Evolutionary conservation across 2,888 invertebrate species (phyloP).

Genomic region (Orchesellides sinensis): DNA sequence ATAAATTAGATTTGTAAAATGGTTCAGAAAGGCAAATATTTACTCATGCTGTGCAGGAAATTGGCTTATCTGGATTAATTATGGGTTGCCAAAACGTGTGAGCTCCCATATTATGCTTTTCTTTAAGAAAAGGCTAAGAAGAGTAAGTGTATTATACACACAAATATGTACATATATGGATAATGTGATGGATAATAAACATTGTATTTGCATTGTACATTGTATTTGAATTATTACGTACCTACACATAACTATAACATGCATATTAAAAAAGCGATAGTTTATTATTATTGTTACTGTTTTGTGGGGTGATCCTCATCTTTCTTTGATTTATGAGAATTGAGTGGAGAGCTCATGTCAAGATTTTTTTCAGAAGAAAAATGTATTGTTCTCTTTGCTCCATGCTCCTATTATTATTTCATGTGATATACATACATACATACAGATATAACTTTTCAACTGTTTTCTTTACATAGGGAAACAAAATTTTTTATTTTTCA

Average conservation of each 20-base stretch:
- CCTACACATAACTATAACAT: no score
- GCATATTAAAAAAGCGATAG: conserved; percentile 36
- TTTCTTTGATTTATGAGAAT: conserved; percentile 56
- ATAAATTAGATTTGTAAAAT: conserved; percentile 67
- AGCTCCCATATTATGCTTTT: background rate
- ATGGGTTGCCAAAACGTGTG: conserved; percentile 68
- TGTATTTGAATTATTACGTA: conserved; percentile 28
- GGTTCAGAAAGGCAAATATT: conserved; percentile 69
- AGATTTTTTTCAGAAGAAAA: background rate
- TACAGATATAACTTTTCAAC: no score
- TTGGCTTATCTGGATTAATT: conserved; percentile 72
- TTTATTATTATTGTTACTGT: conserved; percentile 47
- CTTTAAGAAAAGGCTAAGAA: no score
- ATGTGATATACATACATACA: no score
- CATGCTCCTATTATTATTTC: no score
- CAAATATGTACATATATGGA: no score
- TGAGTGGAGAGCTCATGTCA: conserved; percentile 44
- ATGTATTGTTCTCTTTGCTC: no score
- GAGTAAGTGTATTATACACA: no score
- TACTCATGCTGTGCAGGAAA: conserved; percentile 72
- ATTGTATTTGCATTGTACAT: no score
- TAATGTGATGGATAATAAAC: no score
- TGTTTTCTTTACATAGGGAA: no score
- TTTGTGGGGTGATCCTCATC: conserved; percentile 52
- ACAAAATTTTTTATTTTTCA: no score